A percentile compares a stretch with the other conserved stretches of the same genome.
Conservation (phyloP, 2,888 invertebrate genomes). For the Ochropleura plecta region DNA sequence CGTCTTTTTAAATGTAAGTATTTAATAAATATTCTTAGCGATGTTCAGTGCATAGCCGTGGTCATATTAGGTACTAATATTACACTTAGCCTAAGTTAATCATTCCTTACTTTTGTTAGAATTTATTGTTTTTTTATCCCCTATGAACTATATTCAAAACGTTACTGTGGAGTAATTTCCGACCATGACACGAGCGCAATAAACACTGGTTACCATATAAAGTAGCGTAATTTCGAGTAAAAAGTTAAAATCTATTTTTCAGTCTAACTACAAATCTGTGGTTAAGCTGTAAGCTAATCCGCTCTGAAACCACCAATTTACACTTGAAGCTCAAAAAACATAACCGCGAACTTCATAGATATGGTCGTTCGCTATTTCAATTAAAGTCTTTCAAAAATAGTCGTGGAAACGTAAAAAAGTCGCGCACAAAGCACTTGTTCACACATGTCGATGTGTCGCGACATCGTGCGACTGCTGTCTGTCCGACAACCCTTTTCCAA, state of each 20-base stretch:
- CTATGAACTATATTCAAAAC: not conserved
- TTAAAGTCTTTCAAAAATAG: slow-evolving; percentile 66
- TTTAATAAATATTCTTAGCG: too few species aligned
- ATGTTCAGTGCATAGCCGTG: too few species aligned
- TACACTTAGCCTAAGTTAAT: too few species aligned
- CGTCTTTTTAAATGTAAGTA: too few species aligned
- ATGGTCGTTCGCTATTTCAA: slow-evolving; percentile 64
- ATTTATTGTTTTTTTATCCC: not conserved
- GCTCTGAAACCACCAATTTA: slow-evolving; percentile 27
- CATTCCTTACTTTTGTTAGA: too few species aligned
- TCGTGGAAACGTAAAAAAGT: slow-evolving; percentile 46
- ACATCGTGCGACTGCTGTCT: slow-evolving; percentile 51
- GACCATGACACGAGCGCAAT: not conserved
- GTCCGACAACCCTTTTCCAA: slow-evolving; percentile 74
- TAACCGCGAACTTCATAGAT: slow-evolving; percentile 40
- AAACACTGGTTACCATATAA: not conserved
- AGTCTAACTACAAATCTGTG: not conserved
- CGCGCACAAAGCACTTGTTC: slow-evolving; percentile 50
- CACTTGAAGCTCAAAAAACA: slow-evolving; percentile 25
- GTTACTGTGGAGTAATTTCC: not conserved
- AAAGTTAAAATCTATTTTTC: not conserved
- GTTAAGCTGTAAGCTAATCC: not conserved
- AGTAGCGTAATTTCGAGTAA: not conserved
- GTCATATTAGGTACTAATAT: too few species aligned
- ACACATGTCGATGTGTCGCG: slow-evolving; percentile 56